Conservation (phyloP, 2,113 vertebrate species). For the Scomber colias region DNA sequence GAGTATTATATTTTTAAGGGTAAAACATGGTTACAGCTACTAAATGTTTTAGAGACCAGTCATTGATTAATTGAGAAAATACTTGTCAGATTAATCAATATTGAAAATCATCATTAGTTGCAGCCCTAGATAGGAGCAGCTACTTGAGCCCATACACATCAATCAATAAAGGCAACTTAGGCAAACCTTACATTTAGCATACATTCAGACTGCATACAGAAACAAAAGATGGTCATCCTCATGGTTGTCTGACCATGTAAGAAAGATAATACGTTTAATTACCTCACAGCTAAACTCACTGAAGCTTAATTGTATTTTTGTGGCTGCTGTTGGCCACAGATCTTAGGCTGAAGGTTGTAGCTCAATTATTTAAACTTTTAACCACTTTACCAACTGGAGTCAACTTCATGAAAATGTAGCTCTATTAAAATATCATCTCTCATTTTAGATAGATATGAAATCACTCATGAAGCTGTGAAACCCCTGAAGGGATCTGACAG, state of each 20-base stretch:
- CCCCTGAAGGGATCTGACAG: conserved; percentile 27
- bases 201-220: conserved; percentile 40
- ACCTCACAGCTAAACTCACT: neutral
- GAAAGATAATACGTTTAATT: neutral
- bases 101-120: no score
- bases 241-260: neutral
- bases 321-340: neutral
- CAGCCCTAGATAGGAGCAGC: neutral
- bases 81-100: no score
- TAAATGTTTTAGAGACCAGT: no score
- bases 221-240: neutral
- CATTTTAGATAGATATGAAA: conserved; percentile 27
- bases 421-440: conserved; percentile 30
- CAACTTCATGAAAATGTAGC: conserved; percentile 23
- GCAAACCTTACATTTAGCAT: neutral
- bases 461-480: conserved; percentile 22
- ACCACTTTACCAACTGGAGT: conserved; percentile 24
- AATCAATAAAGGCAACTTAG: neutral
- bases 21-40: no score
- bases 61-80: no score
- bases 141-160: neutral
- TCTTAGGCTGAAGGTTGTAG: neutral
- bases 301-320: neutral
- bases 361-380: conserved; percentile 37
- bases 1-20: no score